These are phyloP conservation scores for Patella ulyssiponensis DNA, from an alignment of 2,888 invertebrate species.

Conservation along the genomic window DNA sequence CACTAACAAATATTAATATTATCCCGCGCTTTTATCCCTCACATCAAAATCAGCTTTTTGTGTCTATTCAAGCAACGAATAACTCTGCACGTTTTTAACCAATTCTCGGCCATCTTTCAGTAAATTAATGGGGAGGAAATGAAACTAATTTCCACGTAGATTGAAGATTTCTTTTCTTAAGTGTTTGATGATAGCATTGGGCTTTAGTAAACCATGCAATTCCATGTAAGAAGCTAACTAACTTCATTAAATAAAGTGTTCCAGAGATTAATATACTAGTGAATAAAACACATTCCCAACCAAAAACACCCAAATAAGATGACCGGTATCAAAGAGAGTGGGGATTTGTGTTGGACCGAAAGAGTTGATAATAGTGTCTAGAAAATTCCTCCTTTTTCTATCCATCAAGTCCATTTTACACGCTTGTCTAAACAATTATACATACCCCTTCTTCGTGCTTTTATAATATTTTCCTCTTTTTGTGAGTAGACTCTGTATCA, in stretches of 20 bases:
- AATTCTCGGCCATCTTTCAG: constrained; percentile 8
- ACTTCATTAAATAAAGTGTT: constrained; percentile 11
- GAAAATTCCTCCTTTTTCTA: neutral
- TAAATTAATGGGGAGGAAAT: constrained; percentile 9
- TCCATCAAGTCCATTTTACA: neutral
- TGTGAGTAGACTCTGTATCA: neutral
- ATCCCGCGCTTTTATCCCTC: constrained; percentile 3
- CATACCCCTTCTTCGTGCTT: constrained; percentile 1
- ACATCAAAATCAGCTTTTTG: constrained; percentile 10
- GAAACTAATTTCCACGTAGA: constrained; percentile 9
- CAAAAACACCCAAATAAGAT: neutral
- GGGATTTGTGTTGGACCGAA: neutral
- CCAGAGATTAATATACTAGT: neutral
- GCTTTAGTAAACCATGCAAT: neutral
- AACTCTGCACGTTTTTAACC: constrained; percentile 8
- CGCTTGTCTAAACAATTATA: constrained; percentile 3
- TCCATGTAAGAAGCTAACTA: neutral
- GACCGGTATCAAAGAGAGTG: neutral
- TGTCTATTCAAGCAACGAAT: neutral
- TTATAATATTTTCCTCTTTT: neutral
- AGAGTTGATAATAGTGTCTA: constrained; percentile 5
- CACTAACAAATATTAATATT: constrained; percentile 1
- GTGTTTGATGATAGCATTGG: neutral
- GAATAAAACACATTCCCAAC: neutral
- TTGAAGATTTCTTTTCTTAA: neutral